Conservation (phyloP, 2,797 vertebrate species). For the Sarcophilus harrisii region DNA sequence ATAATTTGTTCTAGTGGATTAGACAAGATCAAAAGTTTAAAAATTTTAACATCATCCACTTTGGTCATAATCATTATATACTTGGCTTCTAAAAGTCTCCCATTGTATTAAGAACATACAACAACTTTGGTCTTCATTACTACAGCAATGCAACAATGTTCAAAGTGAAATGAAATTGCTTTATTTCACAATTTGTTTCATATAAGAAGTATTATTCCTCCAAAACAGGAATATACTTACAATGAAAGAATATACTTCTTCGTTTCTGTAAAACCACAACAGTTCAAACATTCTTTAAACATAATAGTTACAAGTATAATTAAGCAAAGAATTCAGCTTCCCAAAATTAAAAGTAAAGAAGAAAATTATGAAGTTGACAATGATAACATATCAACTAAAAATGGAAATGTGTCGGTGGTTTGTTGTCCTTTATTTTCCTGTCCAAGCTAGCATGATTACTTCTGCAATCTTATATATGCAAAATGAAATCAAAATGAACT, state of each 20-base stretch:
- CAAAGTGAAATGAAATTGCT: constrained; percentile 52
- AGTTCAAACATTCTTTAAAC: constrained; percentile 38
- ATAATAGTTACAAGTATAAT: constrained; percentile 29
- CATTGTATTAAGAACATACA: constrained; percentile 24
- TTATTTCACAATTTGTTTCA: constrained; percentile 53
- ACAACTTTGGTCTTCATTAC: constrained; percentile 20
- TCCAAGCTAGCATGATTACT: constrained; percentile 52
- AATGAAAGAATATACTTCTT: constrained; percentile 44
- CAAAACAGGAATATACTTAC: constrained; percentile 44
- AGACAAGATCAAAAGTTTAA: background rate
- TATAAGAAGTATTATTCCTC: constrained; percentile 48
- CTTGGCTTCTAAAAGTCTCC: background rate
- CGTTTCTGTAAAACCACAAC: background rate
- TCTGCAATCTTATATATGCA: constrained; percentile 40
- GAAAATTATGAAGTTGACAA: constrained; percentile 37
- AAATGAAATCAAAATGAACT: constrained; percentile 35
- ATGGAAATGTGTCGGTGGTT: constrained; percentile 52
- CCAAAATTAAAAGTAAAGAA: constrained; percentile 35
- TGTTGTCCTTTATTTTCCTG: background rate
- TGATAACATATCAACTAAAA: constrained; percentile 23
- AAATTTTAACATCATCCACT: background rate
- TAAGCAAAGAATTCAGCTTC: constrained; percentile 25
- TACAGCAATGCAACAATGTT: constrained; percentile 34
- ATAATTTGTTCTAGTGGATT: background rate
- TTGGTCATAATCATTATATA: background rate